Evolutionary conservation across 1,140 invertebrate species (phyloP), one percentile per base, ranked within the genome.

Genomic region (Calephelis virginiensis): DNA sequence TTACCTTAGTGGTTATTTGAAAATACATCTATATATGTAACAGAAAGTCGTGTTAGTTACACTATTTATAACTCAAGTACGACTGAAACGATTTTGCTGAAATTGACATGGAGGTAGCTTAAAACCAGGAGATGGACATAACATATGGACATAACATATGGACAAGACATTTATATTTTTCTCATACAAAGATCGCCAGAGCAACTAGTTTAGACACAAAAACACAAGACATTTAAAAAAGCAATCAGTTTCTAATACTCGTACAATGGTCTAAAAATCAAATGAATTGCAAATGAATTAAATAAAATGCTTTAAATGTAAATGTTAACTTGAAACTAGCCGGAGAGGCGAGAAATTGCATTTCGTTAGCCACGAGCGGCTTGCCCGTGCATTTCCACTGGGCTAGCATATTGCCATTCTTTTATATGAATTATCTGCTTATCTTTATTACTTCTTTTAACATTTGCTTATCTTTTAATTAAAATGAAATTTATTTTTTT

Each of bases 231-330:
- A 38, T 50, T 8, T 46, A n/a, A 17, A n/a, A 63, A 63, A 50
- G 62, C 59, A 69, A 69, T 69, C 59, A 70, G 50, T 61, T 66
- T 66, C 60, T 66, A 70, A 66, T 70, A n/a, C n/a, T n/a, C n/a
- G n/a, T n/a, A 70, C 68, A 70, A 65, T 66, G 60, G 9, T 60
- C 66, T 70, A 63, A 47, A 61, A 50, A 53, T 61, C 47, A 40
- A 59, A 40, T 65, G 63, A 69, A 69, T 69, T 66, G 50, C 50
- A 66, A 70, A 70, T 66, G 45, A 59, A 64, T 64, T 13, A 59
- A 66, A 76, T 72, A 67, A 72, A 79, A 72, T 64, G 50, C 53
- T 75, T 68, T 66, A 73, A 77, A 74, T 77, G 70, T 78, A 72
- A 73, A 78, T 72, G 66, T 73, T 71, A 71, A 73, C 65, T 67